Evolutionary conservation across 2,888 invertebrate genomes (phyloP), one percentile per base, ranked within the genome.

Genomic region (Luperina testacea): DNA sequence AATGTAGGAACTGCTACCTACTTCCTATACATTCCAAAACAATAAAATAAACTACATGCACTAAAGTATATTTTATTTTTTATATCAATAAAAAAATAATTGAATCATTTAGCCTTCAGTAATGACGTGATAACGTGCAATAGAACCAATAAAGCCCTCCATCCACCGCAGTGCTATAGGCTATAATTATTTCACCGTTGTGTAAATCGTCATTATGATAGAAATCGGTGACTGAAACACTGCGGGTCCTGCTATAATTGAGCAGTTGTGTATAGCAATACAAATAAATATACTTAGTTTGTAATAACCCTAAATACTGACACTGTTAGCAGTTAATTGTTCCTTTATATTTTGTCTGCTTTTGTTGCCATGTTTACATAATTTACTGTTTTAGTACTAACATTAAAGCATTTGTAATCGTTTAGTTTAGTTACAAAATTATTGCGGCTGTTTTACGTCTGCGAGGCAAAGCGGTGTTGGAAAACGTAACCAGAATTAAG

Each of bases 151-250:
- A 87, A 88, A 82, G 27, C 74, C 78, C 69, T 80, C 61, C 61
- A 77, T 81, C 78, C 80, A 82, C 68, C 61, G 67, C 77, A 72
- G 15, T 64, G 75, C 75, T 77, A 45, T 74, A 64, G 81, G 69
- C 82, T 75, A 76, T 89, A 89, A 90, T 89, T 86, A 90, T 78
- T 78, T 72, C 77, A 71, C 59, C 68, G 78, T 81, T 76, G 75
- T 82, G 79, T 90, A 89, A 90, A 90, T 90, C 80, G 90, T 81
- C 88, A 84, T 87, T 85, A 77, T 79, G 90, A 90, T 90, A 90
- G 83, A 82, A 85, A 90, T 90, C 90, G 81, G 61, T 72, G 72
- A 76, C 80, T 77, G 82, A 81, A 88, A 89, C 83, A 79, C 69
- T 75, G 75, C 75, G 5, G 71, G 75, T 57, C 38, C 71, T 63